Conservation (phyloP, 2,797 vertebrate genomes). For the Enteromius argenteus region DNA sequence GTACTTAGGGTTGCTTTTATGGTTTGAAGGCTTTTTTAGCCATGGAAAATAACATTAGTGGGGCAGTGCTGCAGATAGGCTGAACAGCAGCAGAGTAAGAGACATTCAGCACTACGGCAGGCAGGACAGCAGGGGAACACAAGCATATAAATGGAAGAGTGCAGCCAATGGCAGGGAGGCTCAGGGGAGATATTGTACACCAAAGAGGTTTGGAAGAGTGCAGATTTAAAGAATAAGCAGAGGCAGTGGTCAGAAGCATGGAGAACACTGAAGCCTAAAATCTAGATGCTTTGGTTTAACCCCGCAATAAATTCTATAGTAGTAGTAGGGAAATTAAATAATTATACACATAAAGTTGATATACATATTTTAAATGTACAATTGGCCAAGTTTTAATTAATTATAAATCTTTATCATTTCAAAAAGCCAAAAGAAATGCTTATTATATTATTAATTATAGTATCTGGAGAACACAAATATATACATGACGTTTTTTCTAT, state of each 20-base stretch:
- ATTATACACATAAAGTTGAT: background rate
- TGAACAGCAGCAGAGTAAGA: conserved; percentile 15
- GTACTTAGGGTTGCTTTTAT: conserved; percentile 45
- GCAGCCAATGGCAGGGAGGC: conserved; percentile 36
- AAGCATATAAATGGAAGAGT: conserved; percentile 43
- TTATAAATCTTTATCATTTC: background rate
- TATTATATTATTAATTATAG: background rate
- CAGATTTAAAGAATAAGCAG: conserved; percentile 26
- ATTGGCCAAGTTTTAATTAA: background rate
- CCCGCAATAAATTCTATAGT: background rate
- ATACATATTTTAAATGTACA: background rate
- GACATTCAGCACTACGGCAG: background rate
- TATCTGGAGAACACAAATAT: background rate
- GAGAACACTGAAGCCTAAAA: background rate
- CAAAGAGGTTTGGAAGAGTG: conserved; percentile 27
- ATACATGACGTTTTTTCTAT: background rate
- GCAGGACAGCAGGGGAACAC: conserved; percentile 23
- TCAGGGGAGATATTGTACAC: conserved; percentile 45
- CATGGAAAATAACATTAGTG: conserved; percentile 30
- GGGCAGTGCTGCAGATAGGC: conserved; percentile 42
- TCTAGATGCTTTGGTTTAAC: background rate
- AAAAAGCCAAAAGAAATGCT: background rate
- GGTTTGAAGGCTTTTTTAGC: conserved; percentile 40
- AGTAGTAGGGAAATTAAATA: background rate
- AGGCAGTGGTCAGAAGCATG: background rate